Evolutionary conservation across 1,140 invertebrate genomes (phyloP).

Genomic region (Contarinia nasturtii): DNA sequence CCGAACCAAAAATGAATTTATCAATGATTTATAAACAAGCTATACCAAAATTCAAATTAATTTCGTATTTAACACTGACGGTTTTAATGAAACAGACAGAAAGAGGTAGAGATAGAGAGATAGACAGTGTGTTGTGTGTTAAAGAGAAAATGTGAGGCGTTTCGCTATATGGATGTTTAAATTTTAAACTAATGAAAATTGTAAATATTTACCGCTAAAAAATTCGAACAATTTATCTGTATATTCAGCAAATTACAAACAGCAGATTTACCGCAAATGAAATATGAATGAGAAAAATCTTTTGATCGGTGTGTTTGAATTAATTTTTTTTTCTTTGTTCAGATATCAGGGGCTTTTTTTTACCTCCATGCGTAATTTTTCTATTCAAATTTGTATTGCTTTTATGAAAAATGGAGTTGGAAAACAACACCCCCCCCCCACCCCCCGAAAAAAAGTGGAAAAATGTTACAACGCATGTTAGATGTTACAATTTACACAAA

Average conservation of each 20-base stretch:
- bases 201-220: neutral
- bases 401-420: too few relatives aligned
- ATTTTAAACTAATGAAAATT: neutral
- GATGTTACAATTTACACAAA: too few relatives aligned
- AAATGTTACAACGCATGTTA: too few relatives aligned
- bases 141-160: neutral
- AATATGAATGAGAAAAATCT: neutral
- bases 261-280: neutral
- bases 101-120: neutral
- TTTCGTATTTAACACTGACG: neutral
- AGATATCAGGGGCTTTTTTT: too few relatives aligned
- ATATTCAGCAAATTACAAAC: neutral
- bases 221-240: neutral
- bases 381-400: too few relatives aligned
- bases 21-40: too few relatives aligned
- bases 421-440: too few relatives aligned
- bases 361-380: too few relatives aligned
- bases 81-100: neutral
- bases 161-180: neutral
- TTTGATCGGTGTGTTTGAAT: neutral
- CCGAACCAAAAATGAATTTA: too few relatives aligned
- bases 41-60: too few relatives aligned
- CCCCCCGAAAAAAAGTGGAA: too few relatives aligned
- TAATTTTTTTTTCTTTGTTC: slow-evolving; percentile 6
- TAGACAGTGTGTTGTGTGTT: neutral